Base-by-base conservation (phyloP, 1,140 invertebrate genomes). In the Lasioglossum albipes region DNA sequence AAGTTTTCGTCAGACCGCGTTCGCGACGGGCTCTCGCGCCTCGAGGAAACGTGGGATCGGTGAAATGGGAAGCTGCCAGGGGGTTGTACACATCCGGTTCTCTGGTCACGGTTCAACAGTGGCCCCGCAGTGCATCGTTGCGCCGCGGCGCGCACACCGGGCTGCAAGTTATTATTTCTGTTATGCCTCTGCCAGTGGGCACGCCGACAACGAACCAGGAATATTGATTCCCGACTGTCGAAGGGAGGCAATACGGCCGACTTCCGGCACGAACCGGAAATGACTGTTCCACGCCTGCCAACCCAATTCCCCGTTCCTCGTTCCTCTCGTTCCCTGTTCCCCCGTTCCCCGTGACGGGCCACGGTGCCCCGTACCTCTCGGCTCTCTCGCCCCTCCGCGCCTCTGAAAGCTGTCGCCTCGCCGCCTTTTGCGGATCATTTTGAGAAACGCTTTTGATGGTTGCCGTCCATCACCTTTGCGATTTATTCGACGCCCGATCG, bases 241-340 rank as follows among this genome's bases (percentile, higher is more conserved):
- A 88, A 86, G 83, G 79, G 76, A 85, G 79, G 87, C 85, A 89
- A 88, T 90, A 87, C 80, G 84, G 77, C 80, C 74, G 77, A 85
- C 79, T 90, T 89, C 89, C 89, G 86, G 75, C 84, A 65, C 76
- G 54, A 68, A 71, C 83, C 88, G 91, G 89, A 91, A 91, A 91
- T 91, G 89, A 91, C 87, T 88, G 85, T 90, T 89, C 82, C 67
- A 79, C 83, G 83, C 86, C 89, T 84, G 84, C 86, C 87, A 89
- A 88, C 79, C 85, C 85, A 83, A 88, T 81, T 87, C 83, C 81
- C 83, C 80, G 67, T 75, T 54, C 81, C 59, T 22, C 18, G 7
- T 68, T 72, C 61, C 0, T 49, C 52, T 13, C 45, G 45, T 49
- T 49, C 45, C 49, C 59, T 4, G 36, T 36, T 36, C 36, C 36